These are phyloP conservation scores for Polydrusus tereticollis DNA, from an alignment of 2,888 invertebrate genomes.

Conservation along the genomic window DNA sequence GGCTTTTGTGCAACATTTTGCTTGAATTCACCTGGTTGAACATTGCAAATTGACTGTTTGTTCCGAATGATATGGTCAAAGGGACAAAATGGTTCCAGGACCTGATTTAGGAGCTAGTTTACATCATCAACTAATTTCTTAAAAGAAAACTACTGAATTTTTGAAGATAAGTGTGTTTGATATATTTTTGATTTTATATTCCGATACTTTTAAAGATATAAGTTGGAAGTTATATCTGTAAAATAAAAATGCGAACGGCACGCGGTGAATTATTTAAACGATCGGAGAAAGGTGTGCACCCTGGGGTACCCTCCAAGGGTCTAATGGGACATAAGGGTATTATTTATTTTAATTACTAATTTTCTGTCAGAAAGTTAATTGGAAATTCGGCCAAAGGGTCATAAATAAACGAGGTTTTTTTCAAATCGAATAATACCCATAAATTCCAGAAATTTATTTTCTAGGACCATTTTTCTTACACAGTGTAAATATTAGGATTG, in stretches of 20 bases:
- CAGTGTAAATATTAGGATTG: too few relatives aligned
- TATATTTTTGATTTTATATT: too few relatives aligned
- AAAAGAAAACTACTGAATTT: too few relatives aligned
- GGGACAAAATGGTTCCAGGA: conserved; percentile 14
- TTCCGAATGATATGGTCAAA: conserved; percentile 30
- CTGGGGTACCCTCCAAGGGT: background rate
- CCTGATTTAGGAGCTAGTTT: background rate
- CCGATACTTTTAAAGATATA: background rate
- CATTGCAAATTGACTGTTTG: conserved; percentile 45
- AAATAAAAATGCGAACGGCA: background rate
- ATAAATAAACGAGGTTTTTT: too few relatives aligned
- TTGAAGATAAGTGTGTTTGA: too few relatives aligned
- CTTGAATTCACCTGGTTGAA: conserved; percentile 59
- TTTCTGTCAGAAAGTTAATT: conserved; percentile 1
- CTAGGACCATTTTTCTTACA: too few relatives aligned
- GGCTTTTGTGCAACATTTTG: conserved; percentile 57
- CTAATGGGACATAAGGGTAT: background rate
- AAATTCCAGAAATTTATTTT: too few relatives aligned
- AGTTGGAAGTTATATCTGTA: background rate
- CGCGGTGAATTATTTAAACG: background rate
- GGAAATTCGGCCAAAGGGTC: background rate
- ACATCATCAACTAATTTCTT: too few relatives aligned
- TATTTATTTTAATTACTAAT: conserved; percentile 13
- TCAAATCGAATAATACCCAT: too few relatives aligned
- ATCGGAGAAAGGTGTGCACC: background rate